Base-by-base conservation (phyloP, 2,888 invertebrate genomes). In the Drosophila antonietae region DNA sequence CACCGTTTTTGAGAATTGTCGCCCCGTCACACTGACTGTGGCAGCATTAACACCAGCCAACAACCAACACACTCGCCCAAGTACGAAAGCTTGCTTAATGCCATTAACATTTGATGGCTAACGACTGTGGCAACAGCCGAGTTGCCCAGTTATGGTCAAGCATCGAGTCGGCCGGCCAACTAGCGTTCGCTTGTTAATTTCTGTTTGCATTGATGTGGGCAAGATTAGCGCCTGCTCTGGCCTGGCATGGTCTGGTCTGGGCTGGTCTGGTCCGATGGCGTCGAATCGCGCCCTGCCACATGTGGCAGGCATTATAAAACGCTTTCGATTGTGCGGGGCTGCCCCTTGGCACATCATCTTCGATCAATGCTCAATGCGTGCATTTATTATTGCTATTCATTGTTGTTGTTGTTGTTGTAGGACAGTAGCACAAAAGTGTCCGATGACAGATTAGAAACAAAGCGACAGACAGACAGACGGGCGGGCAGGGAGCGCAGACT, bases 101-200 rank as follows among this genome's bases (percentile, higher is more conserved):
- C 89, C 83, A 85, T 85, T 85, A 85, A 85, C 85, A 83, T 73
- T 80, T 67, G 78, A 86, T 85, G 89, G 85, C 89, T 85, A 89
- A 85, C 88, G 57, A 73, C 76, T 72, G 63, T 44, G n/a, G 53
- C 44, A 20, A 35, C 18, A 47, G 52, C 53, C 28, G 6, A 10
- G 15, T 41, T 44, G 56, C 23, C 52, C 77, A 61, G 49, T 66
- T 66, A 58, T 78, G 78, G 73, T 44, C 73, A 37, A n/a, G 15
- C 52, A 28, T 47, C 47, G 47, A 10, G 51, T 55, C 49, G 37
- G 56, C 39, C 69, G 59, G 47, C 6, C 7, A 75, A 47, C 62
- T 73, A 63, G n/a, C 75, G 68, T 41, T 33, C 74, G 68, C 37
- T 52, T 57, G 74, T 68, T 75, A 75, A 75, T 75, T 55, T 51